These are phyloP conservation scores for Anastrepha obliqua DNA, from an alignment of 1,140 invertebrate genomes.

Conservation along the genomic window DNA sequence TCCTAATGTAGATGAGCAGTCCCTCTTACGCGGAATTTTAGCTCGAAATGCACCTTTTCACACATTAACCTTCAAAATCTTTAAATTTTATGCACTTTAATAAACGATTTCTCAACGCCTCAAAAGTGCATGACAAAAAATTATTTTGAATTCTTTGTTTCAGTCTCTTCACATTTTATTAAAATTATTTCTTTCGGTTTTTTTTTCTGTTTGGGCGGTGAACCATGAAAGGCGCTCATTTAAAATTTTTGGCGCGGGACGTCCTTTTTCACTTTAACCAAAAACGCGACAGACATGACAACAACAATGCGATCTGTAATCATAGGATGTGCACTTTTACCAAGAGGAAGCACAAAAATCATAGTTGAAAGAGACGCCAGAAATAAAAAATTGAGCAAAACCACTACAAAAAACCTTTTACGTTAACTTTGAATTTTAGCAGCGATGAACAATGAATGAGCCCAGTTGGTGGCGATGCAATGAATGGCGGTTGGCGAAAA, in stretches of 20 bases:
- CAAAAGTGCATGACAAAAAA: background rate
- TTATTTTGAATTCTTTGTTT: background rate
- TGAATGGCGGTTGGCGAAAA: constrained; percentile 2
- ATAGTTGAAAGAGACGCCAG: background rate
- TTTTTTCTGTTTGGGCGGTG: background rate
- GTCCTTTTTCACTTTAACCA: constrained; percentile 7
- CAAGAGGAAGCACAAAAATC: background rate
- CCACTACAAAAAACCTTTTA: background rate
- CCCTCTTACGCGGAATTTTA: background rate
- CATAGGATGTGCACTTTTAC: background rate
- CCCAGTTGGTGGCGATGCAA: constrained; percentile 11
- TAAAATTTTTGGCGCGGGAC: background rate
- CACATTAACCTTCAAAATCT: background rate
- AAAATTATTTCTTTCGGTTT: background rate
- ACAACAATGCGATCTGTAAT: background rate
- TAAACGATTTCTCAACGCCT: background rate
- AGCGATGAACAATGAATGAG: constrained; percentile 31
- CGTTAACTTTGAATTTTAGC: constrained; percentile 45
- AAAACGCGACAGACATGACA: constrained; percentile 3
- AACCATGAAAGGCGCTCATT: background rate
- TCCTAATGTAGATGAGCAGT: background rate
- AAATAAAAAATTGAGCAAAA: background rate
- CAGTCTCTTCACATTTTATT: background rate
- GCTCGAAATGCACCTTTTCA: too few relatives aligned
- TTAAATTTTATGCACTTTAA: background rate